phyloP scores from a whole-genome alignment of 2,888 invertebrate genomes.

The Acrobeloides nanus region DNA sequence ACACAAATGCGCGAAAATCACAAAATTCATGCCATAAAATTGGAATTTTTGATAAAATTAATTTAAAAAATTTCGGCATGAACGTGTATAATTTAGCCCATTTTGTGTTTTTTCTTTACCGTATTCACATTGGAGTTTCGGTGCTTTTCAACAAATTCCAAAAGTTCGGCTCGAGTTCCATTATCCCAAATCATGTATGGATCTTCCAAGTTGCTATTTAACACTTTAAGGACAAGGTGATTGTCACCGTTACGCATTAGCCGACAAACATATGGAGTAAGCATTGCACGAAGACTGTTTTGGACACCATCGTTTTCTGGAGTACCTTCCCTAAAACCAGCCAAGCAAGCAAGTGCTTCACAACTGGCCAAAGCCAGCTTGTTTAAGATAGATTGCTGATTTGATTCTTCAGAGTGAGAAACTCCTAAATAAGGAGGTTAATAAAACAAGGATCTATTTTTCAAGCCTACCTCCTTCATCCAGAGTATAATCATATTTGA shows the following conservation, averaged over 20 bases:
- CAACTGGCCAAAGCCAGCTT: constrained; percentile 79
- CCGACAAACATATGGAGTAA: constrained; percentile 79
- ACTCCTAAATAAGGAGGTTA: constrained; percentile 27
- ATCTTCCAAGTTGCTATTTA: constrained; percentile 91
- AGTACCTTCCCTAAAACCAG: constrained; percentile 64
- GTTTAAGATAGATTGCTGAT: constrained; percentile 78
- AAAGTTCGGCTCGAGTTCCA: constrained; percentile 81
- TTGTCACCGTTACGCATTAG: constrained; percentile 60
- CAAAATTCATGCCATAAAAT: too few relatives aligned
- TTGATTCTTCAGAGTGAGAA: constrained; percentile 40
- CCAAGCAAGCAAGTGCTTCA: constrained; percentile 73
- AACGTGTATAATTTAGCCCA: too few relatives aligned
- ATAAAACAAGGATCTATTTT: too few relatives aligned
- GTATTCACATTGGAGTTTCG: constrained; percentile 55
- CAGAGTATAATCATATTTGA: constrained; percentile 91
- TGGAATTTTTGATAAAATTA: too few relatives aligned
- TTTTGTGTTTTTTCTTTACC: too few relatives aligned
- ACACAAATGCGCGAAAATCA: too few relatives aligned
- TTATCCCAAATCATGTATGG: constrained; percentile 98
- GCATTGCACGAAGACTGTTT: constrained; percentile 64
- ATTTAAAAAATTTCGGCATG: too few relatives aligned
- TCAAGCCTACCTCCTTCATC: constrained; percentile 73
- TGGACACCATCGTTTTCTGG: constrained; percentile 65
- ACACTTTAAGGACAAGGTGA: constrained; percentile 70
- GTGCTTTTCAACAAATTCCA: constrained; percentile 74